Base-by-base conservation (phyloP, 2,888 invertebrate species). In the Chloroclystis v-ata region DNA sequence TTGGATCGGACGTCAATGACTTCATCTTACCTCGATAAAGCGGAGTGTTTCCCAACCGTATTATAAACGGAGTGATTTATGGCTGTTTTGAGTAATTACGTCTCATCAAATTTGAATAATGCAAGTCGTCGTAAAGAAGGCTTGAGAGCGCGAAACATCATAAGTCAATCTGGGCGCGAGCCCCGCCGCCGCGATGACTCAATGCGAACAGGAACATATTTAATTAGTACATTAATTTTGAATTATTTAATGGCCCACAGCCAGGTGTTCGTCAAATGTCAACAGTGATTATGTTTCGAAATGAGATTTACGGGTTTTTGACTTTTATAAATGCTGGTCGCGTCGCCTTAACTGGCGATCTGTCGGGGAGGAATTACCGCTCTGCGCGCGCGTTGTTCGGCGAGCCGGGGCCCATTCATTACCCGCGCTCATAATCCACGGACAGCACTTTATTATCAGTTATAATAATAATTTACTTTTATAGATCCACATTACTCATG, bases 51-150 rank as follows among this genome's bases (percentile, higher is more conserved):
- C 77, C 72, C 72, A 79, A 80, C 78, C 71, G 68, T 69, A 75
- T 75, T 82, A 81, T 79, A 79, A 78, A 78, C 69, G 70, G 59
- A 65, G 75, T 86, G 84, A 87, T 86, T 87, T 86, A 87, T 85
- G 69, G 64, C 58, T 82, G 81, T 82, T 84, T 81, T 84, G 85
- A 85, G 76, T 85, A 84, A 86, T 86, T 78, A 83, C 78, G 80
- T 80, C 82, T 80, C 83, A 86, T 87, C 84, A 84, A 85, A 85
- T 85, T 85, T 85, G 79, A 85, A 85, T 86, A 86, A 83, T 79
- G 77, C 74, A 73, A 77, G 74, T 78, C 73, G 72, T 81, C 75
- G 78, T 82, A 83, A 83, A 83, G 81, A 78, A 76, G 69, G 69
- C 65, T 66, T 64, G 63, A 67, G 75, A 67, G 70, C 62, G 69